Evolutionary conservation across 2,888 invertebrate species (phyloP).

Genomic region (Pammene fasciana): DNA sequence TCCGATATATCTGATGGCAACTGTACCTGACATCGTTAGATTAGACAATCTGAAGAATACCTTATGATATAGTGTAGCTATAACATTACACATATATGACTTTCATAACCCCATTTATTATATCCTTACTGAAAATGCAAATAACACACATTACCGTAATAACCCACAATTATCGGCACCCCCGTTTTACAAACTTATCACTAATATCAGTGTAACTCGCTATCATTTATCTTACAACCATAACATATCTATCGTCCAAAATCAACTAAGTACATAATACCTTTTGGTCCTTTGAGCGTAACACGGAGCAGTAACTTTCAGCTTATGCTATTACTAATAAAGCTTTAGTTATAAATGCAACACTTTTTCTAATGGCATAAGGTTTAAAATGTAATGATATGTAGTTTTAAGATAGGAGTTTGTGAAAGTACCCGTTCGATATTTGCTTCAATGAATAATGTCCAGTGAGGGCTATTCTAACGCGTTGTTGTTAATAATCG

Average conservation of each 20-base stretch:
- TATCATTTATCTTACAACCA: neutral
- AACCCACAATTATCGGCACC: conserved; percentile 22
- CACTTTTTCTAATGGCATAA: neutral
- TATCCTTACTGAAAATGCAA: conserved; percentile 11
- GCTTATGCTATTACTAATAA: neutral
- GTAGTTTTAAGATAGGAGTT: neutral
- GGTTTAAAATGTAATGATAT: neutral
- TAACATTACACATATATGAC: neutral
- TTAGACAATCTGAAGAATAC: too few species aligned
- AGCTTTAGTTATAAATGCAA: neutral
- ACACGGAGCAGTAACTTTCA: neutral
- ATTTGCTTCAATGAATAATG: conserved; percentile 38
- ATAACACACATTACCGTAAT: conserved; percentile 27
- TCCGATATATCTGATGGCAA: too few species aligned
- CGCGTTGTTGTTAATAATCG: conserved; percentile 29
- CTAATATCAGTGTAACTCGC: conserved; percentile 31
- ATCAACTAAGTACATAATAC: neutral
- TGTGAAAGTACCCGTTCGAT: neutral
- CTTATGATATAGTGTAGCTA: neutral
- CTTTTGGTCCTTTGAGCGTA: neutral
- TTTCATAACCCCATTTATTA: neutral
- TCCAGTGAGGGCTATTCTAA: conserved; percentile 23
- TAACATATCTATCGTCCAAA: neutral
- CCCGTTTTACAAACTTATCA: conserved; percentile 32
- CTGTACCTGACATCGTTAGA: too few species aligned